Conservation (phyloP, 2,888 invertebrate species). For the Tenthredo livida region DNA sequence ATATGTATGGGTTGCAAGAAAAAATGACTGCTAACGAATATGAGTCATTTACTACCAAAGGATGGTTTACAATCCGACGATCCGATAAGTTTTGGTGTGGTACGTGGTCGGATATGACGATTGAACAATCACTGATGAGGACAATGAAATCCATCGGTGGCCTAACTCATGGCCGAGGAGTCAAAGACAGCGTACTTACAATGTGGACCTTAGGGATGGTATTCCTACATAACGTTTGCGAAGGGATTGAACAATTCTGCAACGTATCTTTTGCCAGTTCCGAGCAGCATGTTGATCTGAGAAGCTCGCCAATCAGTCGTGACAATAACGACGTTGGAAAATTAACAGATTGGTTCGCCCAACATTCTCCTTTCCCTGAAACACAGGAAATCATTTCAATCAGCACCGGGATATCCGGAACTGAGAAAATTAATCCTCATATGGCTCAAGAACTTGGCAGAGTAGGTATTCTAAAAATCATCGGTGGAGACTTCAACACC, state of each 20-base stretch:
- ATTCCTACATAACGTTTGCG: slow-evolving; percentile 58
- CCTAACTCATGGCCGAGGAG: too few relatives aligned
- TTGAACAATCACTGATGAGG: too few relatives aligned
- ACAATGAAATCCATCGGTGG: too few relatives aligned
- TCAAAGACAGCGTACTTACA: slow-evolving; percentile 53
- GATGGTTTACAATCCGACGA: too few relatives aligned
- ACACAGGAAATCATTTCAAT: slow-evolving; percentile 56
- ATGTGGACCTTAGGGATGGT: slow-evolving; percentile 60
- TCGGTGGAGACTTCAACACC: slow-evolving; percentile 58
- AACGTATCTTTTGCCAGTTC: slow-evolving; percentile 44
- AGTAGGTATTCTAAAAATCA: slow-evolving; percentile 54
- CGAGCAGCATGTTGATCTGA: slow-evolving; percentile 62
- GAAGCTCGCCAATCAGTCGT: slow-evolving; percentile 59
- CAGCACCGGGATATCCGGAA: slow-evolving; percentile 59
- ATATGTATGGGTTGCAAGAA: too few relatives aligned
- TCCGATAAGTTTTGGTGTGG: too few relatives aligned
- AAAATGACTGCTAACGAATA: not conserved
- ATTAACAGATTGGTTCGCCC: slow-evolving; percentile 59
- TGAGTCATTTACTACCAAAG: too few relatives aligned
- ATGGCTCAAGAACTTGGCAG: slow-evolving; percentile 55
- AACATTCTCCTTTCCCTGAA: slow-evolving; percentile 61
- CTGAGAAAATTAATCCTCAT: slow-evolving; percentile 59
- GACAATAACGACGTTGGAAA: slow-evolving; percentile 59
- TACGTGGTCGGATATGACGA: too few relatives aligned
- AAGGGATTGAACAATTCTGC: slow-evolving; percentile 57